Conservation (phyloP, 2,113 vertebrate species). For the Tachysurus vachellii region DNA sequence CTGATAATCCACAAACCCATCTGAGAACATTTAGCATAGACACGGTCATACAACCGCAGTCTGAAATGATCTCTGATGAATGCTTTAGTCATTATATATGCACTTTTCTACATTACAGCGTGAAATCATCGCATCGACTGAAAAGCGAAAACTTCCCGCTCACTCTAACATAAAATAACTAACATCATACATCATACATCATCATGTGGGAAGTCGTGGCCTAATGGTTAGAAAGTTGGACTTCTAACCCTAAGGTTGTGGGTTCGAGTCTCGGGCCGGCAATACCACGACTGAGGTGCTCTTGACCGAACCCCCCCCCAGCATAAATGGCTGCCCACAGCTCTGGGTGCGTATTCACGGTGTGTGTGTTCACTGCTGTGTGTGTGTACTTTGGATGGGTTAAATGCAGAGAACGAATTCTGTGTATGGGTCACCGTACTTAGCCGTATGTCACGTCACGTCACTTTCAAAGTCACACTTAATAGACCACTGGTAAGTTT, state of each 20-base stretch:
- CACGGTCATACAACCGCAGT: background rate
- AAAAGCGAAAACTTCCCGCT: background rate
- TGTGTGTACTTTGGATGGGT: too few relatives aligned
- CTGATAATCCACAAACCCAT: background rate
- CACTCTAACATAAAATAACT: background rate
- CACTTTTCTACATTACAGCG: background rate
- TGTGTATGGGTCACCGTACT: too few relatives aligned
- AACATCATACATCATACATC: background rate
- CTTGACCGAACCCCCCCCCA: too few relatives aligned
- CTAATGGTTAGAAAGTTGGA: too few relatives aligned
- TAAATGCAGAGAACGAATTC: too few relatives aligned
- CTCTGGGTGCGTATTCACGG: too few relatives aligned
- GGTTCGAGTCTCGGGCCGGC: too few relatives aligned
- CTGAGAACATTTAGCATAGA: background rate
- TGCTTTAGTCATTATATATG: background rate
- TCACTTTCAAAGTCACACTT: background rate
- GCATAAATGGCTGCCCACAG: too few relatives aligned
- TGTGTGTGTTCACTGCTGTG: too few relatives aligned
- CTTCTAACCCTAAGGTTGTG: too few relatives aligned
- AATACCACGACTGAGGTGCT: too few relatives aligned
- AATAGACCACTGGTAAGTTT: background rate
- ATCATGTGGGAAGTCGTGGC: background rate
- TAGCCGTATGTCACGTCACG: too few relatives aligned
- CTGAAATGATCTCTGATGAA: background rate
- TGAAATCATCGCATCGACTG: background rate